Conservation (phyloP, 2,113 vertebrate genomes). For the Circaetus gallicus region DNA sequence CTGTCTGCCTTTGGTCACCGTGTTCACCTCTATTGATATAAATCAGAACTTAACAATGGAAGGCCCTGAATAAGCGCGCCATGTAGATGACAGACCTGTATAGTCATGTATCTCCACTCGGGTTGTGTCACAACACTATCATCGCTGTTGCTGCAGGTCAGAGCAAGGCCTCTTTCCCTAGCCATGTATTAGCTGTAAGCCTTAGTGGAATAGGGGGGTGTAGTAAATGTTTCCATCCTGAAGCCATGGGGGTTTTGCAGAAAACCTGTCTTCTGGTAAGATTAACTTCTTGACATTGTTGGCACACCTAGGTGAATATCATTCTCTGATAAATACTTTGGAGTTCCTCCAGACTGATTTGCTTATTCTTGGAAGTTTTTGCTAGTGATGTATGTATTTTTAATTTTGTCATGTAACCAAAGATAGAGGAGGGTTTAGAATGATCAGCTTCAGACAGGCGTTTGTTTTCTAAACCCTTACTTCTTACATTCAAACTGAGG, state of each 20-base stretch:
- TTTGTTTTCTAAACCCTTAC: not conserved
- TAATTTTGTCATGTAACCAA: not conserved
- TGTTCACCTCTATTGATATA: not conserved
- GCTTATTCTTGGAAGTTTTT: not conserved
- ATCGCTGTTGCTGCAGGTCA: not conserved
- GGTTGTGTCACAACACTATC: not conserved
- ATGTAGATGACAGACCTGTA: not conserved
- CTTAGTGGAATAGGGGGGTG: not conserved
- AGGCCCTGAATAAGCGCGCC: not conserved
- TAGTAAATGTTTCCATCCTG: not conserved
- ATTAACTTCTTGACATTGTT: not conserved
- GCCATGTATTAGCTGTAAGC: not conserved
- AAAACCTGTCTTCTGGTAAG: not conserved
- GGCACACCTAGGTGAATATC: not conserved
- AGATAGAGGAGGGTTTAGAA: not conserved
- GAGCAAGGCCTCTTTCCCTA: not conserved
- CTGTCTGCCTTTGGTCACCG: not conserved
- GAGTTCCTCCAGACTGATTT: not conserved
- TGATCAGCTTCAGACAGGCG: not conserved
- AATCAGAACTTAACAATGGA: conserved; percentile 9
- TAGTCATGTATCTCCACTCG: rapidly evolving
- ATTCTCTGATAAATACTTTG: not conserved
- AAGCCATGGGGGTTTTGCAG: not conserved
- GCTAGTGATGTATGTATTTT: not conserved
- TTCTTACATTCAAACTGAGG: not conserved